A percentile compares a stretch with the other conserved stretches of the same genome.
These are phyloP conservation scores for Hirtodrosophila alboralis DNA, from an alignment of 2,888 invertebrate genomes.

Conservation along the genomic window DNA sequence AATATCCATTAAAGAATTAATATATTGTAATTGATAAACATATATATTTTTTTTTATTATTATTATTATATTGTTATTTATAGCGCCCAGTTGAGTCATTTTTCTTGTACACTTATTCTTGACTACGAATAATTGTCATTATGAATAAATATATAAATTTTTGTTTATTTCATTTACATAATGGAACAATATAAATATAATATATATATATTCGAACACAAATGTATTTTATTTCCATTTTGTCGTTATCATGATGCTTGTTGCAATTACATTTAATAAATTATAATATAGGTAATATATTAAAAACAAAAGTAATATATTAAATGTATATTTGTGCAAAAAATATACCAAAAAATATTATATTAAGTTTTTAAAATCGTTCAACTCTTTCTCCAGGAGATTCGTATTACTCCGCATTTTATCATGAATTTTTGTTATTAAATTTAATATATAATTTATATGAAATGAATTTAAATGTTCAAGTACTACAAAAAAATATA, in stretches of 20 bases:
- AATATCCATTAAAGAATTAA: conserved; percentile 12
- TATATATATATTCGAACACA: conserved; percentile 46
- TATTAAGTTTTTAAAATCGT: conserved; percentile 26
- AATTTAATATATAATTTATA: too few relatives aligned
- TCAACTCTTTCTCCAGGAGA: too few relatives aligned
- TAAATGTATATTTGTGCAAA: conserved; percentile 29
- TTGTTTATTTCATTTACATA: conserved; percentile 50
- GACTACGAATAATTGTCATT: conserved; percentile 39
- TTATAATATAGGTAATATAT: conserved; percentile 47
- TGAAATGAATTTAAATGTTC: too few relatives aligned
- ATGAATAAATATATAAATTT: conserved; percentile 42
- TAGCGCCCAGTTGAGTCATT: conserved; percentile 68
- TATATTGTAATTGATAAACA: conserved; percentile 21
- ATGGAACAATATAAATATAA: conserved; percentile 34
- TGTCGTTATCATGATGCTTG: conserved; percentile 19
- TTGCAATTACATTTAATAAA: conserved; percentile 53
- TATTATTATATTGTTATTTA: conserved; percentile 33
- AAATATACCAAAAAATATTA: conserved; percentile 30
- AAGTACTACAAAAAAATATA: too few relatives aligned
- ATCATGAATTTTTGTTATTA: too few relatives aligned
- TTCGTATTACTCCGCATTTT: too few relatives aligned
- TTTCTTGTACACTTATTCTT: conserved; percentile 32
- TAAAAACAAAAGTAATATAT: conserved; percentile 30
- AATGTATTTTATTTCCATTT: conserved; percentile 29
- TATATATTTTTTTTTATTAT: conserved; percentile 21